Percentiles rank a stretch among this genome's conserved stretches.
These are phyloP conservation scores for Thalpophila matura DNA, from an alignment of 2,888 invertebrate genomes.

Conservation along the genomic window DNA sequence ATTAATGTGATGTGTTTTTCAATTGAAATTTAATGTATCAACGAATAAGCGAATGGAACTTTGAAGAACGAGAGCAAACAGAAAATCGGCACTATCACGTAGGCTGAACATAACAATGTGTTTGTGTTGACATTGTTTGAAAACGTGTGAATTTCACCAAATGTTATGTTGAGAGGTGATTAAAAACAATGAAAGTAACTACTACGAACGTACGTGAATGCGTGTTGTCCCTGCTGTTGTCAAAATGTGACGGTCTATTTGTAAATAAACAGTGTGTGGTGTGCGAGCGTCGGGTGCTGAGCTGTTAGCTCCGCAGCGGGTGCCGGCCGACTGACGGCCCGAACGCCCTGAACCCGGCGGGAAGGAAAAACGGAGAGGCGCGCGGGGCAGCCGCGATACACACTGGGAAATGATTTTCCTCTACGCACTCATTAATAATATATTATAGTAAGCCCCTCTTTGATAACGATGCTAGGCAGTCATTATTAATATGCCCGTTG, in stretches of 20 bases:
- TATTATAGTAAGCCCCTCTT: slow-evolving; percentile 31
- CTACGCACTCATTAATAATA: slow-evolving; percentile 61
- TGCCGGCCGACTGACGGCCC: slow-evolving; percentile 79
- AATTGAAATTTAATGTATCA: slow-evolving; percentile 16
- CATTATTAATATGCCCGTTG: slow-evolving; percentile 38
- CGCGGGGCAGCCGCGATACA: slow-evolving; percentile 65
- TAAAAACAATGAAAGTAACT: slow-evolving; percentile 53
- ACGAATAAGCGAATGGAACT: slow-evolving; percentile 13
- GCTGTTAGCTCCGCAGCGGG: slow-evolving; percentile 79
- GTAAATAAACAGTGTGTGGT: slow-evolving; percentile 82
- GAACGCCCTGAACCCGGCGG: slow-evolving; percentile 47
- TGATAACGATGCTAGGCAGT: slow-evolving; percentile 33
- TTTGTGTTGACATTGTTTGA: slow-evolving; percentile 61
- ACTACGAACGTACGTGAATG: slow-evolving; percentile 78
- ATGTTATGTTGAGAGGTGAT: slow-evolving; percentile 54
- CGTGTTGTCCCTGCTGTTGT: slow-evolving; percentile 78
- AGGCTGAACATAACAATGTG: slow-evolving; percentile 71
- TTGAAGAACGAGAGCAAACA: slow-evolving; percentile 42
- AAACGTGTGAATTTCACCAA: slow-evolving; percentile 48
- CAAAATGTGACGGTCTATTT: slow-evolving; percentile 75
- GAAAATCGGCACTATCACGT: slow-evolving; percentile 67
- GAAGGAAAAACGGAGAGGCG: slow-evolving; percentile 68
- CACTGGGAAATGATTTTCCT: slow-evolving; percentile 73
- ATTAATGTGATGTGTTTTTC: background rate
- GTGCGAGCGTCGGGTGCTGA: slow-evolving; percentile 69